These are phyloP conservation scores for Celastrina argiolus DNA, from an alignment of 2,888 invertebrate genomes.

Conservation along the genomic window DNA sequence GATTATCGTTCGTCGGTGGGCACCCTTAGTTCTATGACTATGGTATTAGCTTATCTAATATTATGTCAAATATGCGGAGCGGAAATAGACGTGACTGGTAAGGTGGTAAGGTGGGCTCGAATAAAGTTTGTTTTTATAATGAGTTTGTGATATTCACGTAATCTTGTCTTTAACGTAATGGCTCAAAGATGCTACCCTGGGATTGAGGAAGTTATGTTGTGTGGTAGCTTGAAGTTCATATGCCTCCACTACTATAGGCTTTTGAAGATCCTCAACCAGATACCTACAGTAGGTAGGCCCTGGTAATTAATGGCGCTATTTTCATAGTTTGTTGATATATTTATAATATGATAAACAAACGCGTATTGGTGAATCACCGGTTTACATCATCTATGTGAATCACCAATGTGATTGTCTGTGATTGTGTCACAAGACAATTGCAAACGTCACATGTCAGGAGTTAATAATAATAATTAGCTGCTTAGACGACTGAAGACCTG, in stretches of 20 bases:
- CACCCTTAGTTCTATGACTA: no score
- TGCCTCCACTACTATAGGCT: neutral
- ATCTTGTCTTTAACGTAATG: neutral
- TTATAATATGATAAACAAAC: neutral
- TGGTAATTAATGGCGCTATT: no score
- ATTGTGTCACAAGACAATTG: conserved; percentile 10
- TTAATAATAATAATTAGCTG: neutral
- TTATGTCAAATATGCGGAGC: conserved; percentile 8
- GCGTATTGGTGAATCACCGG: conserved; percentile 9
- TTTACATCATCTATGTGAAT: conserved; percentile 13
- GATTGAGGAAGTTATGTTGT: neutral
- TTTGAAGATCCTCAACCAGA: no score
- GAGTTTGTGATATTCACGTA: neutral
- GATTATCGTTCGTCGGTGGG: no score
- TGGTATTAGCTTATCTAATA: neutral
- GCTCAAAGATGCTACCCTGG: neutral
- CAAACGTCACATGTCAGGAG: neutral
- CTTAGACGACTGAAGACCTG: no score
- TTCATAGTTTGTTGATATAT: neutral
- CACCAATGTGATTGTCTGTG: neutral
- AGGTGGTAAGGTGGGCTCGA: neutral
- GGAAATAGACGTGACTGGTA: neutral
- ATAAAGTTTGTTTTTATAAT: neutral
- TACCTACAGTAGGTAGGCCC: no score
- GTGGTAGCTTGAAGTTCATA: no score